Evolutionary conservation across 2,113 vertebrate genomes (phyloP).

Genomic region (Hypanus sabinus): DNA sequence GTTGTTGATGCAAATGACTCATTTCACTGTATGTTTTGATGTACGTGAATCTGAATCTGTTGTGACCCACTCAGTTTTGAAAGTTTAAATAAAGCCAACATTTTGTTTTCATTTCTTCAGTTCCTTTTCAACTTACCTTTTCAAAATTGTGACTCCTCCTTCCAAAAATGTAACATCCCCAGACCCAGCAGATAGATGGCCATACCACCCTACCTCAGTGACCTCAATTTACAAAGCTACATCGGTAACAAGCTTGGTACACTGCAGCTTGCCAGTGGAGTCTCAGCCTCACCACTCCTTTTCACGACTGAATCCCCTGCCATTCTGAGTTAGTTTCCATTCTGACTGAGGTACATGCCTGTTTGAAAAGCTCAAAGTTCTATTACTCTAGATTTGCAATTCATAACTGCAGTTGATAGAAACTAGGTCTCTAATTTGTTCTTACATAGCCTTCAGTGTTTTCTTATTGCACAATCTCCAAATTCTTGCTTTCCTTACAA

Average conservation of each 20-base stretch:
- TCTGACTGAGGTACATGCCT: neutral
- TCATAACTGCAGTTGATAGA: neutral
- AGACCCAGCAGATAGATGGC: too few species aligned
- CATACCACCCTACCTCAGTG: neutral
- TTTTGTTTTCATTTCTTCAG: too few species aligned
- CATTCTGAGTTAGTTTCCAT: neutral
- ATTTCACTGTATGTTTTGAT: too few species aligned
- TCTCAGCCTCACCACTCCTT: neutral
- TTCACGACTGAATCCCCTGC: neutral
- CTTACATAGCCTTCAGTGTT: neutral
- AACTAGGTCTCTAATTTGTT: neutral
- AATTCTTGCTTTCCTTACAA: neutral
- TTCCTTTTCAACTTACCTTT: too few species aligned
- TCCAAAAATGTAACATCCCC: neutral
- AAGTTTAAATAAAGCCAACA: too few species aligned
- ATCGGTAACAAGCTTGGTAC: neutral
- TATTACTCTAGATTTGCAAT: neutral
- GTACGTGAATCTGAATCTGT: too few species aligned
- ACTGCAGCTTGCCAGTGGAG: neutral
- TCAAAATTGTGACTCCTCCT: too few species aligned
- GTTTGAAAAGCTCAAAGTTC: neutral
- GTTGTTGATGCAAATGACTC: too few species aligned
- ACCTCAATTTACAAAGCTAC: neutral
- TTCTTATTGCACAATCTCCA: neutral
- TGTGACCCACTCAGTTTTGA: too few species aligned